A percentile compares a stretch with the other conserved stretches of the same genome.
phyloP scores from a whole-genome alignment of 2,797 vertebrate species.

The Lutra lutra region DNA sequence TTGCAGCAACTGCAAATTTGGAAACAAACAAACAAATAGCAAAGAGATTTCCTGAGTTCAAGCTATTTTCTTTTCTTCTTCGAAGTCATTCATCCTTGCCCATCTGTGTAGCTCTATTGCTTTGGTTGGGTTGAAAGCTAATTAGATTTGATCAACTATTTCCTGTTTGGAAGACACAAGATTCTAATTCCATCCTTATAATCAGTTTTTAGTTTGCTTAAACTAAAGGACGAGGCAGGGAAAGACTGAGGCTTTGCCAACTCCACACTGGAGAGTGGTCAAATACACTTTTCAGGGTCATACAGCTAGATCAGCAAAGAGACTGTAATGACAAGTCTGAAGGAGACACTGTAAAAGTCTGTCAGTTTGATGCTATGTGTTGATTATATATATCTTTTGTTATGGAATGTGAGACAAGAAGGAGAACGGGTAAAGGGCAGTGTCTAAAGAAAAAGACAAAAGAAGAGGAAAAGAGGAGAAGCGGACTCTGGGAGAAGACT shows the following conservation, averaged over 20 bases:
- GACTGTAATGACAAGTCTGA: background rate
- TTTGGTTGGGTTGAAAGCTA: conserved; percentile 60
- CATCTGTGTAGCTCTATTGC: conserved; percentile 20
- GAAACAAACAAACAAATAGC: conserved; percentile 52
- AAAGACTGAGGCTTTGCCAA: background rate
- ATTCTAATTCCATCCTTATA: conserved; percentile 24
- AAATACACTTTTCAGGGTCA: background rate
- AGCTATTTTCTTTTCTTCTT: conserved; percentile 54
- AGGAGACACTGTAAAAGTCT: background rate
- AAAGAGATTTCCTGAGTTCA: conserved; percentile 47
- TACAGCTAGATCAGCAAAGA: background rate
- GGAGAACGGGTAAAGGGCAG: background rate
- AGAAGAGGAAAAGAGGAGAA: background rate
- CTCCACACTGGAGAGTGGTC: background rate
- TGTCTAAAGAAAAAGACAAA: background rate
- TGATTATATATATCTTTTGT: background rate
- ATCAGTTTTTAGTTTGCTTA: conserved; percentile 56
- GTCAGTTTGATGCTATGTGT: background rate
- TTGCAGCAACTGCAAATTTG: conserved; percentile 44
- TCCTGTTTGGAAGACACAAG: conserved; percentile 37
- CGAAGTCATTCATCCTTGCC: conserved; percentile 43
- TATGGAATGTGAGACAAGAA: background rate
- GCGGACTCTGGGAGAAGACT: background rate
- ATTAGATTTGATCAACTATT: conserved; percentile 71
- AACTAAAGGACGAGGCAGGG: background rate